phyloP scores from a whole-genome alignment of 2,888 invertebrate species.

The Agrotis segetum region DNA sequence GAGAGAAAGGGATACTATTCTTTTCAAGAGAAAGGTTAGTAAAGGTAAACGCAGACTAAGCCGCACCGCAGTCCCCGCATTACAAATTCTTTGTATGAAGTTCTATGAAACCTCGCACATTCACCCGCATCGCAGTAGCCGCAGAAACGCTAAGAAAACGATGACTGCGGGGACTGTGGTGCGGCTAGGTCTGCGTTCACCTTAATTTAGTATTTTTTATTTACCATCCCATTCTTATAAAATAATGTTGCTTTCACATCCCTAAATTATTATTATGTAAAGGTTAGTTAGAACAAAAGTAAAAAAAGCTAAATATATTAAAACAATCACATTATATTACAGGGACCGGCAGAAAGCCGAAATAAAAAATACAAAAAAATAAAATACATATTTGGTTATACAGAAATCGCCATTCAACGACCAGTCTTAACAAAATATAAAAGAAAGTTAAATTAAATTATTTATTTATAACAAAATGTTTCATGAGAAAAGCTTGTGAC shows the following conservation, averaged over 20 bases:
- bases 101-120: no score
- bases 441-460: slow-evolving; percentile 16
- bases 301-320: slow-evolving; percentile 41
- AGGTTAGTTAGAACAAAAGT: slow-evolving; percentile 39
- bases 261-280: slow-evolving; percentile 42
- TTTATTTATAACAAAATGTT: slow-evolving; percentile 17
- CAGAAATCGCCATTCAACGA: slow-evolving; percentile 33
- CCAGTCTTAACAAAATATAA: slow-evolving; percentile 45
- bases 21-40: neutral
- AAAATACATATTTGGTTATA: slow-evolving; percentile 50
- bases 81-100: no score
- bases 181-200: no score
- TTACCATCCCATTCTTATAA: slow-evolving; percentile 4
- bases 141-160: no score
- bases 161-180: no score
- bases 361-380: slow-evolving; percentile 27
- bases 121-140: no score
- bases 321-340: slow-evolving; percentile 50
- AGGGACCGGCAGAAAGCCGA: slow-evolving; percentile 17
- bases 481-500: slow-evolving; percentile 30
- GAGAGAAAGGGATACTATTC: neutral
- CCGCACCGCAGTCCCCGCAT: no score
- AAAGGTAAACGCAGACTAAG: no score
- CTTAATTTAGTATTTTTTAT: neutral
- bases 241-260: slow-evolving; percentile 19